A percentile compares a stretch with the other conserved stretches of the same genome.
Evolutionary conservation across 1,140 invertebrate genomes (phyloP).

Genomic region (Sipha flava): DNA sequence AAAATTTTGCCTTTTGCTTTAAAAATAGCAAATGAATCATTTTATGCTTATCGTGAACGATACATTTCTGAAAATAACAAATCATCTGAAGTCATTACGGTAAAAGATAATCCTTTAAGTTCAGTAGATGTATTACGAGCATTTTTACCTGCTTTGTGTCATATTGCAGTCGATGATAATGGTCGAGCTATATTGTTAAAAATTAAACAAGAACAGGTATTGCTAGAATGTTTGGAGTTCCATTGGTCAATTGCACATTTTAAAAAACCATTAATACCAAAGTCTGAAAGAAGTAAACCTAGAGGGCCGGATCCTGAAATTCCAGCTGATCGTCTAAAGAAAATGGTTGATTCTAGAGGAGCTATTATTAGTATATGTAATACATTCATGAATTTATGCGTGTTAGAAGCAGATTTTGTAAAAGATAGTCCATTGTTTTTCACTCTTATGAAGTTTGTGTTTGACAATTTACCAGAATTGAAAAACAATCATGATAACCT

Average conservation of each 20-base stretch:
- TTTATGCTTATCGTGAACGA: slow-evolving; percentile 52
- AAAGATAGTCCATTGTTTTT: slow-evolving; percentile 67
- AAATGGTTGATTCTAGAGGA: slow-evolving; percentile 70
- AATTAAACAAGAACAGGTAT: slow-evolving; percentile 66
- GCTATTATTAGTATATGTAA: slow-evolving; percentile 83
- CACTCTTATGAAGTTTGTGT: slow-evolving; percentile 73
- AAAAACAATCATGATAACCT: slow-evolving; percentile 75
- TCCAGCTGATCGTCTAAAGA: slow-evolving; percentile 60
- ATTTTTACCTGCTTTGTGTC: slow-evolving; percentile 77
- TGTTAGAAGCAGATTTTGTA: slow-evolving; percentile 72
- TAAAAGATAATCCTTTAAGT: slow-evolving; percentile 53
- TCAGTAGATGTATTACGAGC: slow-evolving; percentile 66
- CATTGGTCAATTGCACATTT: slow-evolving; percentile 81
- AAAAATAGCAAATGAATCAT: slow-evolving; percentile 69
- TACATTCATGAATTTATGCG: slow-evolving; percentile 84
- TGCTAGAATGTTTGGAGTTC: slow-evolving; percentile 68
- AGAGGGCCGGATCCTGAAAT: slow-evolving; percentile 64
- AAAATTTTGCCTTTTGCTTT: slow-evolving; percentile 68
- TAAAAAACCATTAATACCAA: slow-evolving; percentile 68
- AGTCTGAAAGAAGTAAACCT: slow-evolving; percentile 63
- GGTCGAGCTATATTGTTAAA: slow-evolving; percentile 71
- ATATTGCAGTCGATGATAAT: slow-evolving; percentile 81
- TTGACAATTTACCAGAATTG: slow-evolving; percentile 74
- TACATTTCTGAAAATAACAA: slow-evolving; percentile 49
- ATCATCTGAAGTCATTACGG: slow-evolving; percentile 49